A percentile compares a stretch with the other conserved stretches of the same genome.
phyloP scores from a whole-genome alignment of 1,140 invertebrate genomes.

The Trypoxylus dichotomus region DNA sequence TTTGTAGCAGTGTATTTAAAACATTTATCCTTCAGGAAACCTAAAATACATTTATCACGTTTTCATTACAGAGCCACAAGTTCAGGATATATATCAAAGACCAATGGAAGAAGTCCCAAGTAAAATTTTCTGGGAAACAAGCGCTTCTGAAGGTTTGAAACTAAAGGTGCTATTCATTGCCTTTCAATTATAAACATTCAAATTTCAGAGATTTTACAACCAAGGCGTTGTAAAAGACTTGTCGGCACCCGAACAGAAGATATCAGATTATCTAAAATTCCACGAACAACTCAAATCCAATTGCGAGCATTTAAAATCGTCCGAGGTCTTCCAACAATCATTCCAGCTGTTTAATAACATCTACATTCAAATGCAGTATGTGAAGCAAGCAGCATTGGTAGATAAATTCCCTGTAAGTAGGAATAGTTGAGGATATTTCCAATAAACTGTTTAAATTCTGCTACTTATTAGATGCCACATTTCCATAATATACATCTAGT shows the following conservation, averaged over 20 bases:
- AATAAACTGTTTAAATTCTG: not conserved
- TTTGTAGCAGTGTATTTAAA: too few species aligned
- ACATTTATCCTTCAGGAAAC: not conserved
- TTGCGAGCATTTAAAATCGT: slow-evolving; percentile 6
- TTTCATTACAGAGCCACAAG: not conserved
- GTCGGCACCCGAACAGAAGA: not conserved
- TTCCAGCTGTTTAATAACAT: slow-evolving; percentile 11
- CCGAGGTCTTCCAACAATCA: not conserved
- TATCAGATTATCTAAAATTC: not conserved
- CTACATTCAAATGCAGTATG: slow-evolving; percentile 25
- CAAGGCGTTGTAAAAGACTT: not conserved
- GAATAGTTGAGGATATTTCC: not conserved
- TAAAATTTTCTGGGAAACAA: slow-evolving; percentile 8
- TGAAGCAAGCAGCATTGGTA: not conserved
- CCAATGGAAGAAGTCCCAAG: slow-evolving; percentile 7
- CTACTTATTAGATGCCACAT: not conserved
- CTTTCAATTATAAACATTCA: not conserved
- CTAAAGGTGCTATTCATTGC: not conserved
- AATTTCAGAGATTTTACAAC: slow-evolving; percentile 22
- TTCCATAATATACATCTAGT: slow-evolving; percentile 1
- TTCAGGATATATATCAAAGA: slow-evolving; percentile 13
- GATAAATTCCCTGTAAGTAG: not conserved
- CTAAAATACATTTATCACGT: not conserved
- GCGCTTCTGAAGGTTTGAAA: not conserved
- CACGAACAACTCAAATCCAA: slow-evolving; percentile 1